phyloP scores from a whole-genome alignment of 2,113 vertebrate genomes.

The Coryphaenoides rupestris region DNA sequence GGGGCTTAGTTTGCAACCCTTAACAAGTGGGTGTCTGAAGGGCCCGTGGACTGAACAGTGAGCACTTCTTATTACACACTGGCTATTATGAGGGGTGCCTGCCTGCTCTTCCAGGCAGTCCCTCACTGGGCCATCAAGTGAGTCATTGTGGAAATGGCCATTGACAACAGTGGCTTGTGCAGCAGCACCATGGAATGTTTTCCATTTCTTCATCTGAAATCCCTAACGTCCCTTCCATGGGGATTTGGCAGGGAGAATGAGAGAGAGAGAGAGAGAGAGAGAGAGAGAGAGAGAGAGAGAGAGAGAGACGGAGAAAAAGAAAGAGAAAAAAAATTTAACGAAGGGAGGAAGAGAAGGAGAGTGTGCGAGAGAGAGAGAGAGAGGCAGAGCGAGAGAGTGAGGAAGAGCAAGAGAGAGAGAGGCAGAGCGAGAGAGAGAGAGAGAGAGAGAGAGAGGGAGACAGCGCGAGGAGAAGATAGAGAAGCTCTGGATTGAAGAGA shows the following conservation, averaged over 20 bases:
- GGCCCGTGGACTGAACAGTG: constrained; percentile 41
- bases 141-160: constrained; percentile 65
- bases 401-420: constrained; percentile 52
- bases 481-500: constrained; percentile 67
- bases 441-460: constrained; percentile 20
- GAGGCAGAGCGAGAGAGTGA: constrained; percentile 59
- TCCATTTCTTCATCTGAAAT: constrained; percentile 75
- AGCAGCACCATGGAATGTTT: constrained; percentile 73
- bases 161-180: constrained; percentile 67
- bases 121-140: constrained; percentile 60
- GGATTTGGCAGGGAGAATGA: constrained; percentile 50
- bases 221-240: constrained; percentile 59
- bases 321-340: constrained; percentile 1
- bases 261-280: constrained; percentile 19
- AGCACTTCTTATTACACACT: constrained; percentile 22
- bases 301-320: constrained; percentile 50
- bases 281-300: constrained; percentile 6
- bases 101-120: constrained; percentile 38
- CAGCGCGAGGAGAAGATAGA: constrained; percentile 46
- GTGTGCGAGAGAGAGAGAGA: neutral
- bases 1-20: no score
- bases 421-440: constrained; percentile 1
- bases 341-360: neutral
- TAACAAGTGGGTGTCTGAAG: constrained; percentile 44
- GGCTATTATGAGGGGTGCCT: constrained; percentile 29